phyloP scores from a whole-genome alignment of 2,113 vertebrate genomes.

The Poeciliopsis prolifica region DNA sequence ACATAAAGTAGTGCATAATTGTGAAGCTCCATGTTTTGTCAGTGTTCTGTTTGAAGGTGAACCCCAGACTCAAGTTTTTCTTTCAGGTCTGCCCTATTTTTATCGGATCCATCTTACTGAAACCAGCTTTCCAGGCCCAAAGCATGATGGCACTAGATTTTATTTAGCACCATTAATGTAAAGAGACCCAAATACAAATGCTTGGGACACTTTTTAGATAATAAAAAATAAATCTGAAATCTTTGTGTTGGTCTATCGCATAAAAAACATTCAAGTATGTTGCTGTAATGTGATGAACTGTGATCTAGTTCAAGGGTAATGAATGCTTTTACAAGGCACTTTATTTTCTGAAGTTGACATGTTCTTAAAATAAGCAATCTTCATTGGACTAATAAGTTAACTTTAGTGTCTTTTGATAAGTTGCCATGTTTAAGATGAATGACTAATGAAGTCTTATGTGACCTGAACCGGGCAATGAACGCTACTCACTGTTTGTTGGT shows the following conservation, averaged over 20 bases:
- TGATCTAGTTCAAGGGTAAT: background rate
- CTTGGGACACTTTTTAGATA: background rate
- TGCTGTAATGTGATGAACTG: background rate
- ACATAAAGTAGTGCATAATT: background rate
- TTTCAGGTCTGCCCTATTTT: no score
- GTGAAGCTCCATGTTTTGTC: background rate
- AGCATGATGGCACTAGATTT: no score
- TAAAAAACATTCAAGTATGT: background rate
- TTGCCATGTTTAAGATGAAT: conserved; percentile 34
- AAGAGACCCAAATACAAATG: background rate
- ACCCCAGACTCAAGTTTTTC: background rate
- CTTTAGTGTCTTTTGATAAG: conserved; percentile 48
- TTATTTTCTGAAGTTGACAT: conserved; percentile 6
- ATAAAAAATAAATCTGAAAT: no score
- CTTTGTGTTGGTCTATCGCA: background rate
- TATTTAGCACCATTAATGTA: no score
- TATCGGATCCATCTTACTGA: no score
- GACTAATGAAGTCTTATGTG: conserved; percentile 49
- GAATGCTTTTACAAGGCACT: background rate
- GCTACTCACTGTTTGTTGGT: conserved; percentile 90
- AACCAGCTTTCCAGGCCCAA: no score
- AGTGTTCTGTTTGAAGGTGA: no score
- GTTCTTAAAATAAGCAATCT: conserved; percentile 1
- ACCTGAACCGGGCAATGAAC: conserved; percentile 81
- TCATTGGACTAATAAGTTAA: conserved; percentile 28